These are phyloP conservation scores for Acleris sparsana DNA, from an alignment of 2,888 invertebrate genomes.

Conservation along the genomic window DNA sequence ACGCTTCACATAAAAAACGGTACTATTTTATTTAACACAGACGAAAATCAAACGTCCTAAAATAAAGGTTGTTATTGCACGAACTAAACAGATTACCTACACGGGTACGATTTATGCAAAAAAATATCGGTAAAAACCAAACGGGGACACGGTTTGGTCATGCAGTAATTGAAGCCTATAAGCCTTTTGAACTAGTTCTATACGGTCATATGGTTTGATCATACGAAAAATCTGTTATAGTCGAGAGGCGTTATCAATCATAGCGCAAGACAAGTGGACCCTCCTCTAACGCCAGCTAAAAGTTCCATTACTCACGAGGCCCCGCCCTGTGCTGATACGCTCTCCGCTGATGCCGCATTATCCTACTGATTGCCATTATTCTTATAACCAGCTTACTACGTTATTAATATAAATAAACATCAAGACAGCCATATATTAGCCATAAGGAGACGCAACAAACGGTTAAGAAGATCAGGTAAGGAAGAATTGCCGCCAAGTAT, in stretches of 20 bases:
- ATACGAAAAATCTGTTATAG: constrained; percentile 68
- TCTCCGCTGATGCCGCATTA: constrained; percentile 61
- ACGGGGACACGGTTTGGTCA: too few relatives aligned
- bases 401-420: constrained; percentile 20
- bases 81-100: too few relatives aligned
- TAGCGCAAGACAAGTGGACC: constrained; percentile 81
- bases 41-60: too few relatives aligned
- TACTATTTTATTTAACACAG: too few relatives aligned
- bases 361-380: constrained; percentile 45
- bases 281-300: constrained; percentile 75
- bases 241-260: constrained; percentile 77
- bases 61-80: too few relatives aligned
- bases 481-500: constrained; percentile 17
- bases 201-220: constrained; percentile 49
- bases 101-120: too few relatives aligned
- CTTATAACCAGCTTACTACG: constrained; percentile 25
- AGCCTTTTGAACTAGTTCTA: constrained; percentile 5
- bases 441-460: constrained; percentile 9
- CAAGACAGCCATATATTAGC: constrained; percentile 17
- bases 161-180: too few relatives aligned
- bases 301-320: constrained; percentile 79
- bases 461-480: constrained; percentile 19
- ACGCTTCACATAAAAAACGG: too few relatives aligned
- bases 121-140: too few relatives aligned
- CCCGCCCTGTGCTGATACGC: constrained; percentile 76